phyloP scores from a whole-genome alignment of 2,797 vertebrate species.

The Urocyon cinereoargenteus region DNA sequence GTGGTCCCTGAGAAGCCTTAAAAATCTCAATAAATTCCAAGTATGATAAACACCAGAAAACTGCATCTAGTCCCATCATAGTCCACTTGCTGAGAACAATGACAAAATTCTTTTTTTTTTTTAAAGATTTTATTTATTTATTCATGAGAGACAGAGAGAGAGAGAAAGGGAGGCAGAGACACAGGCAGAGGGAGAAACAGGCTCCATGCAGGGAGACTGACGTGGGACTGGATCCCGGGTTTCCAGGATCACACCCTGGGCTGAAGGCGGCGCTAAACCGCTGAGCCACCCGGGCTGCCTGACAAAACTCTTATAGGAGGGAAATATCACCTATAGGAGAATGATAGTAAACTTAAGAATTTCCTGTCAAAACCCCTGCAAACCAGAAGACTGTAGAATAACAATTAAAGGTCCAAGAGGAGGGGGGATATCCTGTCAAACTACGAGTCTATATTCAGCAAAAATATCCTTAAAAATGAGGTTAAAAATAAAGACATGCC shows the following conservation, averaged over 20 bases:
- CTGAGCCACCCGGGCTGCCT: no score
- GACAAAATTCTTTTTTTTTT: neutral
- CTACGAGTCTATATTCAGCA: neutral
- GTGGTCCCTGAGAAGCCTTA: neutral
- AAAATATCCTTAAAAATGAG: conserved; percentile 1
- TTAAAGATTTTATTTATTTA: no score
- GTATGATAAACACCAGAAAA: neutral
- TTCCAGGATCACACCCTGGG: no score
- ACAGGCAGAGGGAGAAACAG: no score
- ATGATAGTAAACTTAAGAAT: neutral
- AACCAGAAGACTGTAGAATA: neutral
- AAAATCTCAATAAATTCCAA: conserved; percentile 2
- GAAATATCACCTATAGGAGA: neutral
- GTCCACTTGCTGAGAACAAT: neutral
- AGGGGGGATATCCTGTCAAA: neutral
- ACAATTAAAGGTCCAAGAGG: neutral
- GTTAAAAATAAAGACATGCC: neutral
- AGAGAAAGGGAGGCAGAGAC: no score
- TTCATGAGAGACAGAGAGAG: no score
- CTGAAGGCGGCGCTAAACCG: no score
- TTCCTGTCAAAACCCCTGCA: neutral
- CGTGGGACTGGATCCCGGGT: no score
- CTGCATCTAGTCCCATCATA: neutral
- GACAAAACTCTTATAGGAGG: neutral
- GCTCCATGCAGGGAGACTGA: no score